phyloP scores from a whole-genome alignment of 2,888 invertebrate genomes.

The Tortrix viridana region DNA sequence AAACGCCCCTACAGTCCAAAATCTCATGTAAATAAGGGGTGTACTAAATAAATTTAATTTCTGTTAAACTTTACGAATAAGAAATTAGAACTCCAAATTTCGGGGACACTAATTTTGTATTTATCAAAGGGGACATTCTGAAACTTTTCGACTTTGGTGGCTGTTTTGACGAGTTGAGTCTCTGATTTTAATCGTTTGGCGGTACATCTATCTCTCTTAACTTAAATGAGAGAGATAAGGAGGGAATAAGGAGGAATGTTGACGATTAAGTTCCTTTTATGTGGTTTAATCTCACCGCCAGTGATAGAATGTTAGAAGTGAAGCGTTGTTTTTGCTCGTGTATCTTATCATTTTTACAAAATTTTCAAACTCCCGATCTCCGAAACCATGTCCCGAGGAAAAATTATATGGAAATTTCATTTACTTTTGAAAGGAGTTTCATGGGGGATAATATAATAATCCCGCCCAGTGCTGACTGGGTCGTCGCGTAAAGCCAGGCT shows the following conservation, averaged over 20 bases:
- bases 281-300: background rate
- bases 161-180: constrained; percentile 22
- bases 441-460: constrained; percentile 58
- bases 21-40: constrained; percentile 8
- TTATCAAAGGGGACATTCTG: constrained; percentile 22
- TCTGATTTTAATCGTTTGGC: constrained; percentile 24
- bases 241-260: constrained; percentile 3
- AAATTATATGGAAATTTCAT: constrained; percentile 23
- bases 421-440: constrained; percentile 45
- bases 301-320: no score
- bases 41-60: background rate
- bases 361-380: no score
- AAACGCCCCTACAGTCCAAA: background rate
- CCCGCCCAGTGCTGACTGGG: constrained; percentile 47
- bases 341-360: no score
- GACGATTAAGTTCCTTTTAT: background rate
- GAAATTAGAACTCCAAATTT: constrained; percentile 17
- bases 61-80: constrained; percentile 14
- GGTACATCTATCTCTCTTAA: constrained; percentile 14
- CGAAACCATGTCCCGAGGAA: background rate
- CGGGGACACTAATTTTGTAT: constrained; percentile 26
- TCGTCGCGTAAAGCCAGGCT: constrained; percentile 49
- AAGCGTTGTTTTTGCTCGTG: no score
- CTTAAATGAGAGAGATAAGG: constrained; percentile 1
- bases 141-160: constrained; percentile 21